These are phyloP conservation scores for Nipponacmea schrenckii DNA, from an alignment of 2,888 invertebrate genomes.

Conservation along the genomic window DNA sequence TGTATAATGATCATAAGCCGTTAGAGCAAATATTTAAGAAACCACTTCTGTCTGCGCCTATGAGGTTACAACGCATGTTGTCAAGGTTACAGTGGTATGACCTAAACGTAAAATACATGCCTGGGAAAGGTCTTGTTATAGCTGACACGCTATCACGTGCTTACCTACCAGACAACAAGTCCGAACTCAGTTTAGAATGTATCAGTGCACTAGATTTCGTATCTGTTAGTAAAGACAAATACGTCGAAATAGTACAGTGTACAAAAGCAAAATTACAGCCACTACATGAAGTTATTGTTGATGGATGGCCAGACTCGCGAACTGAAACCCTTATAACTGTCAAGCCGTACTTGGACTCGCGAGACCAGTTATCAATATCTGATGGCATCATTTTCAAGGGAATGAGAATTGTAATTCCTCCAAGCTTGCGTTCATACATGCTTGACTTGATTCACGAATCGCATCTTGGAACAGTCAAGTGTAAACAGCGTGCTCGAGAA, in stretches of 20 bases:
- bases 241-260: too few species aligned
- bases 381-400: too few species aligned
- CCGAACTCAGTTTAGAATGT: too few species aligned
- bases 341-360: constrained; percentile 12
- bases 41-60: constrained; percentile 27
- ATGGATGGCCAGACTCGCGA: constrained; percentile 27
- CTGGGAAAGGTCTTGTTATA: constrained; percentile 24
- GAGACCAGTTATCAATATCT: constrained; percentile 17
- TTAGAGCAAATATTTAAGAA: constrained; percentile 28
- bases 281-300: constrained; percentile 13
- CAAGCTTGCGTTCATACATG: constrained; percentile 15
- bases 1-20: constrained; percentile 36
- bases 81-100: constrained; percentile 28
- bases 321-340: too few species aligned
- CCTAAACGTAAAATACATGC: constrained; percentile 21
- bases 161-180: constrained; percentile 7
- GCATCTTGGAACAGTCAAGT: background rate
- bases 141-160: constrained; percentile 21
- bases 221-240: too few species aligned
- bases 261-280: too few species aligned
- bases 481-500: constrained; percentile 12
- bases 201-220: too few species aligned
- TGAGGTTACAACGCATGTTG: constrained; percentile 31
- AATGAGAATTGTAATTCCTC: constrained; percentile 15
- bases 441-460: constrained; percentile 17